Base-by-base conservation (phyloP, 2,888 invertebrate genomes). In the Latheticus oryzae region DNA sequence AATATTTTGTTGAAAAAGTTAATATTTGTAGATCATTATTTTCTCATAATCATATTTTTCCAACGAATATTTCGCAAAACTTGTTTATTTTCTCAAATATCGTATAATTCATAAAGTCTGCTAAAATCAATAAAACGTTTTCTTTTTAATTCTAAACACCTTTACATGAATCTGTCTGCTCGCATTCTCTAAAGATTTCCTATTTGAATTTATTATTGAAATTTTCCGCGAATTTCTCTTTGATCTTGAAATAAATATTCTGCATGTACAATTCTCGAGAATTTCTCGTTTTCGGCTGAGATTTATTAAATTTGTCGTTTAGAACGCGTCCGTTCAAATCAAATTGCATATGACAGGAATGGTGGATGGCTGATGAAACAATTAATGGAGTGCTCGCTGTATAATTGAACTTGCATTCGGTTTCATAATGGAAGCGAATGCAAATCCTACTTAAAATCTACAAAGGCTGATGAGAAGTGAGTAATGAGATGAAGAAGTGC, bases 401-500 rank as follows among this genome's bases (percentile, higher is more conserved):
- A 5, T 21, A 32, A 11, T 23, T 21, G 47, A 47, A 47, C 12
- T 47, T 47, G 33, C 47, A 35, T 12, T 33, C 15, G 12, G 33
- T 5, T 47, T 35, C 17, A 43, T 16, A 8, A 13, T 8, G 17
- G 43, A 33, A 15, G 15, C 15, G 15, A 33, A 15, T 33, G 33
- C 33, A 33, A 33, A 33, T 28, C 26, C n/a, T 24, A 2, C 8
- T 32, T n/a, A n/a, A 32, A 32, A 7, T 32, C 32, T 32, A 16
- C 7, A 9, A 12, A 32, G 16, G 8, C 12, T 15, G 17, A 24
- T 35, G 48, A 33, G 28, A 43, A 33, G 53, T 43, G 53, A 43
- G 15, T 21, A 67, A 72, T 70, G 71, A 69, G 70, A 69, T 72
- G 72, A 73, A 67, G 68, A 72, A 71, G 73, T 73, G 74, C 73